phyloP scores from a whole-genome alignment of 2,888 invertebrate genomes.

The Parasteatoda lunata region DNA sequence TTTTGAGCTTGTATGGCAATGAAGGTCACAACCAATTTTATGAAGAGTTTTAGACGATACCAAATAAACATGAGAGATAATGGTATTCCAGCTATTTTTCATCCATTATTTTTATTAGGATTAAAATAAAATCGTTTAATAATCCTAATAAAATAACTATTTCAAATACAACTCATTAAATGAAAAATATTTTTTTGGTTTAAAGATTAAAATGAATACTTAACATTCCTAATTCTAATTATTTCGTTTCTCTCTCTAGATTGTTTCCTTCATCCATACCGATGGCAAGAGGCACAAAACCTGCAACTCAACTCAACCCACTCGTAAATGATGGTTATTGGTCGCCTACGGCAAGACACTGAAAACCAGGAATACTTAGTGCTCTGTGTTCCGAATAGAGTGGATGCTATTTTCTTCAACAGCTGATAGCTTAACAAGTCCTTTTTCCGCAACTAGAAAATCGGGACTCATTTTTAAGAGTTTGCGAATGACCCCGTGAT shows the following conservation, averaged over 20 bases:
- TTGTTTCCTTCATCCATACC: constrained; percentile 47
- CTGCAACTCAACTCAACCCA: constrained; percentile 64
- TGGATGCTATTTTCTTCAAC: constrained; percentile 25
- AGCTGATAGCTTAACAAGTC: constrained; percentile 21
- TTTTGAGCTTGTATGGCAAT: too few species aligned
- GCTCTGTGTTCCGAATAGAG: constrained; percentile 20
- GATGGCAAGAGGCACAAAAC: constrained; percentile 47
- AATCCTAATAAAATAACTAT: too few species aligned
- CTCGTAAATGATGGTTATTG: constrained; percentile 55
- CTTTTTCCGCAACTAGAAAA: constrained; percentile 42
- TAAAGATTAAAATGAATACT: too few species aligned
- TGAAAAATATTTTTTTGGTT: too few species aligned
- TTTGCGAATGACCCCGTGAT: constrained; percentile 38
- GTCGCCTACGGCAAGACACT: constrained; percentile 56
- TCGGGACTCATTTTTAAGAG: constrained; percentile 36
- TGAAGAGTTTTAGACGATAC: too few species aligned
- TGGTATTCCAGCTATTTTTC: too few species aligned
- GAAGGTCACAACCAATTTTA: too few species aligned
- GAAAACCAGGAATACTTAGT: constrained; percentile 48
- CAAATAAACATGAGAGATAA: too few species aligned
- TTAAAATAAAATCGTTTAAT: too few species aligned
- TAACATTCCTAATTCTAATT: constrained; percentile 23
- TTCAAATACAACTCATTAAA: too few species aligned
- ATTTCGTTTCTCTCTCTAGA: constrained; percentile 55
- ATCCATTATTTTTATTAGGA: too few species aligned